Evolutionary conservation across 2,888 invertebrate species (phyloP).

Genomic region (Hyposoter didymator): DNA sequence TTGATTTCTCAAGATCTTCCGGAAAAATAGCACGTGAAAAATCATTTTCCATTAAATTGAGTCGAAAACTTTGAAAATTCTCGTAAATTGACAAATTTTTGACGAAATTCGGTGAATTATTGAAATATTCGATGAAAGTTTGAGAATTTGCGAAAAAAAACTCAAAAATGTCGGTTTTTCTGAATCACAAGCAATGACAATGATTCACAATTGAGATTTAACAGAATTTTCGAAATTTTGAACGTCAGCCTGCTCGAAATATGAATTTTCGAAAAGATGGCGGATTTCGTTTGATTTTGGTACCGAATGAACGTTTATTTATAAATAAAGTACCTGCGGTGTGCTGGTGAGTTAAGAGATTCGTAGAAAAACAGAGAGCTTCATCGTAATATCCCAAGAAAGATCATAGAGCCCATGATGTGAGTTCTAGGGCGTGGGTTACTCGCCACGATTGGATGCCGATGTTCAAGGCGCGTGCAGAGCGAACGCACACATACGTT

Average conservation of each 20-base stretch:
- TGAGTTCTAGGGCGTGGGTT: conserved; percentile 37
- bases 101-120: too few relatives aligned
- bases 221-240: not conserved
- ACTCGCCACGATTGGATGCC: conserved; percentile 25
- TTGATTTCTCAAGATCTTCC: too few relatives aligned
- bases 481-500: conserved; percentile 3
- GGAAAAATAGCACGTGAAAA: too few relatives aligned
- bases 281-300: not conserved
- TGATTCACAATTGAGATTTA: too few relatives aligned
- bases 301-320: not conserved
- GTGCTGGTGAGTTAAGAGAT: not conserved
- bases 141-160: too few relatives aligned
- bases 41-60: too few relatives aligned
- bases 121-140: too few relatives aligned
- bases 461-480: conserved; percentile 22
- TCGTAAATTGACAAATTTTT: too few relatives aligned
- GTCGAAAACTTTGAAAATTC: too few relatives aligned
- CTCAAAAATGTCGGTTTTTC: too few relatives aligned
- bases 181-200: too few relatives aligned
- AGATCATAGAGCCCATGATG: conserved; percentile 3
- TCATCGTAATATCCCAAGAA: conserved; percentile 20
- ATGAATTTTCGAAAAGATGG: not conserved
- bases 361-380: conserved; percentile 33
- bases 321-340: not conserved
- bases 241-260: not conserved